A percentile compares a stretch with the other conserved stretches of the same genome.
Conservation (phyloP, 2,888 invertebrate species). For the Tuberolachnus salignus region DNA sequence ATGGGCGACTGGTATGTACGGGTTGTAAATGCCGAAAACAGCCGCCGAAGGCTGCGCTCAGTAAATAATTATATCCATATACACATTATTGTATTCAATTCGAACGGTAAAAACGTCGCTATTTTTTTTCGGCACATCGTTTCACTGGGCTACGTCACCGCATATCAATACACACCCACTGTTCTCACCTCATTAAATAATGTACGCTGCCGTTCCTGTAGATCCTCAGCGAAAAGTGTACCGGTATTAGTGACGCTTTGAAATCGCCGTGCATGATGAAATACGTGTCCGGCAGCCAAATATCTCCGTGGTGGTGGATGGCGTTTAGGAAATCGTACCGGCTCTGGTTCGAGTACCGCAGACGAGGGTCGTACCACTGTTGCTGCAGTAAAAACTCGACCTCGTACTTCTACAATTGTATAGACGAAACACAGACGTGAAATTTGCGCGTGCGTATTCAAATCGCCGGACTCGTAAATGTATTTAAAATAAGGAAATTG, state of each 20-base stretch:
- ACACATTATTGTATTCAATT: too few species aligned
- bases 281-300: conserved; percentile 93
- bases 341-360: conserved; percentile 86
- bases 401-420: conserved; percentile 85
- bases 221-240: conserved; percentile 90
- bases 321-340: conserved; percentile 88
- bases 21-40: too few species aligned
- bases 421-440: conserved; percentile 58
- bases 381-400: conserved; percentile 92
- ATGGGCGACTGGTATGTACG: too few species aligned
- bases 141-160: neutral
- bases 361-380: conserved; percentile 90
- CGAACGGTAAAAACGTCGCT: too few species aligned
- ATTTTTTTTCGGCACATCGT: neutral
- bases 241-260: conserved; percentile 90
- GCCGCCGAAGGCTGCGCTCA: too few species aligned
- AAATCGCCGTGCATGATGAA: conserved; percentile 97
- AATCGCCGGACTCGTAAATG: too few species aligned
- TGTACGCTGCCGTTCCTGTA: conserved; percentile 91
- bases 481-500: too few species aligned
- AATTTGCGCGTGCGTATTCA: too few species aligned
- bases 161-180: neutral
- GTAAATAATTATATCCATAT: too few species aligned
- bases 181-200: conserved; percentile 82
- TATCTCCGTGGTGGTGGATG: conserved; percentile 88